Conservation (phyloP, 2,113 vertebrate species). For the Calidris pugnax region DNA sequence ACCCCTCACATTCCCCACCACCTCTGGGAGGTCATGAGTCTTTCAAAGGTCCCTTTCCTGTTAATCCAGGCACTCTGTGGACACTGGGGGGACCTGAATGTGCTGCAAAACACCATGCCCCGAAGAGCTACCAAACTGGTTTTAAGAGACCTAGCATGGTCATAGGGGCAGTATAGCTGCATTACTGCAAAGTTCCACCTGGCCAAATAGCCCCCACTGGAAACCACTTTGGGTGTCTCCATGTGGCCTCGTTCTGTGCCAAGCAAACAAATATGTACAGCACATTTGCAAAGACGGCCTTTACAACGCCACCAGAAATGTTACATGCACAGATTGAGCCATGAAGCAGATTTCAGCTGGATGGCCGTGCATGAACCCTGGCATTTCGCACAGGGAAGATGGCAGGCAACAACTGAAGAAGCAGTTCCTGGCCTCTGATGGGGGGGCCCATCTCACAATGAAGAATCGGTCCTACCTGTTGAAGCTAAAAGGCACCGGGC, state of each 20-base stretch:
- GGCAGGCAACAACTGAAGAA: background rate
- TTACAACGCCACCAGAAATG: background rate
- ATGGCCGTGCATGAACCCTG: background rate
- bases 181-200: background rate
- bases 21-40: background rate
- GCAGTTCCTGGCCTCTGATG: background rate
- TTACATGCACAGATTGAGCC: background rate
- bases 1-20: background rate
- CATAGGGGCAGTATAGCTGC: background rate
- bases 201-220: background rate
- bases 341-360: constrained; percentile 34
- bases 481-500: background rate
- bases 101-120: background rate
- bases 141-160: background rate
- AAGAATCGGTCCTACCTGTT: background rate
- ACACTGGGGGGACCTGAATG: fast-evolving
- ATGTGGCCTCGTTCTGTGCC: background rate
- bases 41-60: background rate
- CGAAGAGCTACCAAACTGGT: too few species aligned
- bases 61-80: background rate
- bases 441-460: fast-evolving
- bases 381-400: background rate
- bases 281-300: background rate
- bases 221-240: background rate
- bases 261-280: constrained; percentile 8